Conservation (phyloP, 2,113 vertebrate genomes). For the Kryptolebias marmoratus region DNA sequence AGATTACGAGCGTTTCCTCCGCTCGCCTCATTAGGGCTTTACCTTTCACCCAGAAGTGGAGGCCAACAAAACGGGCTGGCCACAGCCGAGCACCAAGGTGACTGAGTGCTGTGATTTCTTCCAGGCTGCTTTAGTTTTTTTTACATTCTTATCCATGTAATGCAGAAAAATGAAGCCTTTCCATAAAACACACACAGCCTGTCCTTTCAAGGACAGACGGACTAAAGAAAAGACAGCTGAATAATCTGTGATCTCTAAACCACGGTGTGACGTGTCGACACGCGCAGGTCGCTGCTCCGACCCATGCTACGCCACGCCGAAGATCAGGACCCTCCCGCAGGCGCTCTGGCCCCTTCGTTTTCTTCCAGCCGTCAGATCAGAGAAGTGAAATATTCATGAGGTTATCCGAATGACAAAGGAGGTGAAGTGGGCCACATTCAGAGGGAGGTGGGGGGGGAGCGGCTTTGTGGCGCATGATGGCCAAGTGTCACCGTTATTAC, state of each 20-base stretch:
- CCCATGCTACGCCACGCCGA: constrained; percentile 19
- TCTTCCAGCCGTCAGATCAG: constrained; percentile 26
- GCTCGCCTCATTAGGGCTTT: constrained; percentile 52
- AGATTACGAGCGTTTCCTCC: constrained; percentile 61
- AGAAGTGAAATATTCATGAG: constrained; percentile 78
- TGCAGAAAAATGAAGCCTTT: background rate
- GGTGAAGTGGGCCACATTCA: constrained; percentile 54
- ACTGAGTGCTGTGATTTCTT: constrained; percentile 31
- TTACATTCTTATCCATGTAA: constrained; percentile 12
- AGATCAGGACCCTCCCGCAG: constrained; percentile 51
- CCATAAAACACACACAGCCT: background rate
- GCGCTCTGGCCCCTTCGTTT: constrained; percentile 66
- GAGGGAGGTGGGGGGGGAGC: background rate
- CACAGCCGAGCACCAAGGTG: constrained; percentile 48
- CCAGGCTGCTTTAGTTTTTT: constrained; percentile 7
- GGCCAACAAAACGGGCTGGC: constrained; percentile 22
- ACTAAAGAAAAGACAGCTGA: constrained; percentile 3
- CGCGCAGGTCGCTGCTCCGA: constrained; percentile 39
- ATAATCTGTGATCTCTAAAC: constrained; percentile 4
- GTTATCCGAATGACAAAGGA: constrained; percentile 77
- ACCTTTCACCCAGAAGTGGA: constrained; percentile 68
- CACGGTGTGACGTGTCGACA: background rate
- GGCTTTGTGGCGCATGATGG: constrained; percentile 45
- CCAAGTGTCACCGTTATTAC: constrained; percentile 25
- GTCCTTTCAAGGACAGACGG: constrained; percentile 25